Base-by-base conservation (phyloP, 1,140 invertebrate genomes). In the Neodiprion lecontei region DNA sequence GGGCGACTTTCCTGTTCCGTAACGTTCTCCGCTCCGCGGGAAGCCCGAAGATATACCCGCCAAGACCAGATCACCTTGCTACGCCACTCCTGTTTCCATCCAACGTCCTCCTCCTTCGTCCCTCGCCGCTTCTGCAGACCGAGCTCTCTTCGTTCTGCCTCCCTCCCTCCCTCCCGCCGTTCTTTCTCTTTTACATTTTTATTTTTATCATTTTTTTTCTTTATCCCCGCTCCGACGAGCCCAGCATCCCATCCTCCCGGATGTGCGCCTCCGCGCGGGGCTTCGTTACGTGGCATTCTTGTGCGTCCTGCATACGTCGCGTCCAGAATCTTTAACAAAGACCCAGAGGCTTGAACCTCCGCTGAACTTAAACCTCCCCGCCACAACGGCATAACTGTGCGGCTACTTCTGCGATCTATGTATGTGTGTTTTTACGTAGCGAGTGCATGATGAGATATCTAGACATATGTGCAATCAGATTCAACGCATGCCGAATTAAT, bases 101-200 rank as follows among this genome's bases (percentile, higher is more conserved):
- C 53, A 11, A 17, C 53, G 4, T 17, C 66, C 47, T 71, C 61
- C 65, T 50, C 47, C 61, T 48, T 23, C 40, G 17, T 68, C 72
- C 72, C 65, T 48, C 40, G 12, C 72, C 11, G 10, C 67, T 12
- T 61, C 17, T 70, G 10, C 23, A 12, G 21, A 50, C 66, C 74
- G 68, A 50, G 74, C 12, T 70, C 69, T 76, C 69, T 50, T 70
- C 50, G 72, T 50, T 72, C 65, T 69, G 67, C 73, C 65, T 76
- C 75, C 65, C 67, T 74, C 75, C 48, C 67, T 65, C 21, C 49
- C 74, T 12, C 61, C 28, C 28, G 28, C 28, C 28, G 5, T 5
- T 75, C 70, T 69, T 47, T 67, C 72, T 11, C 72, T 70, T 70
- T 61, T 47, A 3, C 17, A 11, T 23, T 14, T 70, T 40, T 7